Evolutionary conservation across 2,797 vertebrate genomes (phyloP).

Genomic region (Lithobates sylvaticus): DNA sequence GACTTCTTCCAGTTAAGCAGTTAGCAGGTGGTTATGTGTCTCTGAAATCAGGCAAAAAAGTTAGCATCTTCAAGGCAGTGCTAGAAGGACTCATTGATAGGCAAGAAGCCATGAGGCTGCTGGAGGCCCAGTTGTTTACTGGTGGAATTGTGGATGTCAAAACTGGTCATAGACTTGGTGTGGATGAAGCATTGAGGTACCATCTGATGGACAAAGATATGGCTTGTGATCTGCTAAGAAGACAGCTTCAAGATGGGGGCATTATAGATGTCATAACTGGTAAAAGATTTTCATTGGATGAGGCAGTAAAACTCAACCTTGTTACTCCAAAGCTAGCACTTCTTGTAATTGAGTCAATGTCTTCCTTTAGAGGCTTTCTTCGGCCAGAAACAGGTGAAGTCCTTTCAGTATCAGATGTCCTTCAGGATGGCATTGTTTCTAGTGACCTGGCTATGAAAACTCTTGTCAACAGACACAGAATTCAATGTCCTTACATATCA

Average conservation of each 20-base stretch:
- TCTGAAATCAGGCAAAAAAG: slow-evolving; percentile 85
- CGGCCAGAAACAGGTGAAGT: slow-evolving; percentile 92
- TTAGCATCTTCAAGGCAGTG: slow-evolving; percentile 87
- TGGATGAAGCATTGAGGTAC: slow-evolving; percentile 83
- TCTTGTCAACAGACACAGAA: slow-evolving; percentile 79
- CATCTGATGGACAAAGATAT: slow-evolving; percentile 89
- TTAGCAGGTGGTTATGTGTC: slow-evolving; percentile 86
- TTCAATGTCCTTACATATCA: slow-evolving; percentile 84
- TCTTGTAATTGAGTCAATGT: slow-evolving; percentile 86
- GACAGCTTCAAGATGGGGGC: slow-evolving; percentile 88
- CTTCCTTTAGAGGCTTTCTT: slow-evolving; percentile 86
- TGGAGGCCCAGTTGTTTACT: slow-evolving; percentile 94
- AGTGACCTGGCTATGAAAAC: slow-evolving; percentile 80
- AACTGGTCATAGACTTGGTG: slow-evolving; percentile 85
- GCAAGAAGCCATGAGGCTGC: slow-evolving; percentile 82
- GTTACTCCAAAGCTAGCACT: slow-evolving; percentile 83
- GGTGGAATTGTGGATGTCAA: slow-evolving; percentile 92
- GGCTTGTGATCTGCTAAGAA: slow-evolving; percentile 84
- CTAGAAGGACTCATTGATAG: slow-evolving; percentile 92
- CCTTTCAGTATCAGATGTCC: slow-evolving; percentile 80
- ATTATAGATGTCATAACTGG: slow-evolving; percentile 83
- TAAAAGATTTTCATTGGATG: slow-evolving; percentile 84
- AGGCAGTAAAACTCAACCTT: slow-evolving; percentile 82
- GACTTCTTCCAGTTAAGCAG: slow-evolving; percentile 88
- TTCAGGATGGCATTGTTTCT: slow-evolving; percentile 88